Evolutionary conservation across 2,797 vertebrate genomes (phyloP), one percentile per base, ranked within the genome.

Genomic region (Artibeus jamaicensis): DNA sequence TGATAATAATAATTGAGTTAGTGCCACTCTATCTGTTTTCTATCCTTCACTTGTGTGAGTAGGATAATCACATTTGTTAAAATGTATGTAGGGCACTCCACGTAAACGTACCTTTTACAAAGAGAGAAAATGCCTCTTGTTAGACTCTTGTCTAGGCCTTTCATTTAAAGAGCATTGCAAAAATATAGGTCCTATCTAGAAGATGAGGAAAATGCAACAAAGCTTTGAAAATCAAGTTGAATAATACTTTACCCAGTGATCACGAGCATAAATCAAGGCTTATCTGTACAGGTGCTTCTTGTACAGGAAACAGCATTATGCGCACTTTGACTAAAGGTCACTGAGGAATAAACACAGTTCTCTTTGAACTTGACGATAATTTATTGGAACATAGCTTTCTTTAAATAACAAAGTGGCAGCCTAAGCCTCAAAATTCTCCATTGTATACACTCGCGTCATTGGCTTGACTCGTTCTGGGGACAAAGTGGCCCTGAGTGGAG

Each of bases 361-460:
- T 97, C 97, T 98, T 98, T 98, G 93, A 98, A 98, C 97, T 95
- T 97, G 96, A 97, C 86, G 91, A 92, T 96, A 98, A 98, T 98
- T 98, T 97, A 98, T 98, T 97, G 94, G 59, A 95, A 37, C 9
- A 94, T 96, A 97, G 77, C 85, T 98, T 97, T 95, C 97, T 98
- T 98, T 97, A 97, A 97, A 76, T 96, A 98, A 98, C 76, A 95
- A 97, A 97, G 89, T 89, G 94, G 73, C 83, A 97, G 82, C 83
- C 89, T 96, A 95, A 96, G 46, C 91, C 96, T 98, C 92, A 96
- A 94, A 94, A 96, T 97, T 96, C 89, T 96, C 73, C 93, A 95
- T 97, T 98, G 97, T 98, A 73, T 98, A 98, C 32, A 97, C 94
- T 97, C 3, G 39, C 97, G 97, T 97, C 96, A 97, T 79, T 82